Conservation (phyloP, 2,888 invertebrate genomes). For the Choristoneura rosaceana region DNA sequence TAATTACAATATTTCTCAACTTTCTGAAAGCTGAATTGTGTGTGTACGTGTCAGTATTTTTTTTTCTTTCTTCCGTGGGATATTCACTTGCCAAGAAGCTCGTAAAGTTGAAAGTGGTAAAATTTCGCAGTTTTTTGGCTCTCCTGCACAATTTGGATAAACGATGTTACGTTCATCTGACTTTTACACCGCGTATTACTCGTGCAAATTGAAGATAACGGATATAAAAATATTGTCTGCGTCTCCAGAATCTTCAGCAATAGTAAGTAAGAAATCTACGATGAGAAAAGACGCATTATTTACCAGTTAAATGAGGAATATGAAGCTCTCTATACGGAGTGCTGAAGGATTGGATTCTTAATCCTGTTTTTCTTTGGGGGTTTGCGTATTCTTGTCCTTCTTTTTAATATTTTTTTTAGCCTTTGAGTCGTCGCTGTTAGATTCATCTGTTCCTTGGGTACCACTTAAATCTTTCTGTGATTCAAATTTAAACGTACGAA, state of each 20-base stretch:
- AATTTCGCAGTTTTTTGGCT: too few relatives aligned
- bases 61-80: too few relatives aligned
- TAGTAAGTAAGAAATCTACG: background rate
- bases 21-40: too few relatives aligned
- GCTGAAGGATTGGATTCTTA: conserved; percentile 42
- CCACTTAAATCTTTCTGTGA: background rate
- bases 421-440: background rate
- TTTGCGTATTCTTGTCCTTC: conserved; percentile 56
- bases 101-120: too few relatives aligned
- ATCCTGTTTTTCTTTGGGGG: conserved; percentile 65
- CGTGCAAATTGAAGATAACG: background rate
- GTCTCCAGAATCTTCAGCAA: background rate
- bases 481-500: background rate
- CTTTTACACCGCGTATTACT: too few relatives aligned
- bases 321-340: background rate
- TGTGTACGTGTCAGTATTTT: too few relatives aligned
- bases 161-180: too few relatives aligned
- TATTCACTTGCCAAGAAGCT: too few relatives aligned
- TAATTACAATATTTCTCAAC: too few relatives aligned
- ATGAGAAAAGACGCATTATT: background rate
- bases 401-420: background rate
- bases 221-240: background rate
- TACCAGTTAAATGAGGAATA: background rate
- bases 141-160: too few relatives aligned
- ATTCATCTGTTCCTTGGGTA: background rate